Conservation (phyloP, 2,888 invertebrate genomes). For the Apamea monoglypha region DNA sequence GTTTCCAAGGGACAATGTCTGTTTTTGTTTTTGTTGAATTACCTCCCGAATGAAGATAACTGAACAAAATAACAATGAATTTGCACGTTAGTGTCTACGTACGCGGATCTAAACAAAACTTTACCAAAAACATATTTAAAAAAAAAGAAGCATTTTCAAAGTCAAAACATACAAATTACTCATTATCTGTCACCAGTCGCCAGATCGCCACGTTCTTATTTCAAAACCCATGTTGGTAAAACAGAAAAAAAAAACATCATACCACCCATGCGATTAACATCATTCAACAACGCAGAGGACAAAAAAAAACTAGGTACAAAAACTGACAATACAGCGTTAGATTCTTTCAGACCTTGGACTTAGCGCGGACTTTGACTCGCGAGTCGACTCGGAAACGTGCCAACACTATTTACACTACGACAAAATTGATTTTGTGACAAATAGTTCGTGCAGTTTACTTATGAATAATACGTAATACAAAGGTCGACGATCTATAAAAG, state of each 20-base stretch:
- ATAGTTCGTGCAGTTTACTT: slow-evolving; percentile 37
- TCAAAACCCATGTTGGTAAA: neutral
- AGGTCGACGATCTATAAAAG: slow-evolving; percentile 11
- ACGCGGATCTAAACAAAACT: neutral
- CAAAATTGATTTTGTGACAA: slow-evolving; percentile 50
- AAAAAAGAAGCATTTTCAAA: neutral
- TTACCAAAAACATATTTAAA: neutral
- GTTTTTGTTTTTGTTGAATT: slow-evolving; percentile 11
- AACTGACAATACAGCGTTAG: slow-evolving; percentile 52
- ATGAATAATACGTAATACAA: slow-evolving; percentile 23
- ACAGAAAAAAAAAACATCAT: slow-evolving; percentile 16
- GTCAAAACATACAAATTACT: neutral
- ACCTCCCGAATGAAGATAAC: neutral
- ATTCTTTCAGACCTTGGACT: slow-evolving; percentile 69
- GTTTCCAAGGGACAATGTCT: neutral
- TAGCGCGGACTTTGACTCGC: slow-evolving; percentile 69
- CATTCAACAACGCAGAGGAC: neutral
- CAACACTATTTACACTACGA: slow-evolving; percentile 65
- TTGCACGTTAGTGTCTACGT: neutral
- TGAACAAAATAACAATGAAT: neutral
- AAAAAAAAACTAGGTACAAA: slow-evolving; percentile 52
- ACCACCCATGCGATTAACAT: slow-evolving; percentile 31
- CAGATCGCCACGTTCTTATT: neutral
- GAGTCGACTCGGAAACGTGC: slow-evolving; percentile 68
- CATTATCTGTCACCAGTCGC: neutral